Conservation (phyloP, 2,888 invertebrate species). For the Xiphydria camelus region DNA sequence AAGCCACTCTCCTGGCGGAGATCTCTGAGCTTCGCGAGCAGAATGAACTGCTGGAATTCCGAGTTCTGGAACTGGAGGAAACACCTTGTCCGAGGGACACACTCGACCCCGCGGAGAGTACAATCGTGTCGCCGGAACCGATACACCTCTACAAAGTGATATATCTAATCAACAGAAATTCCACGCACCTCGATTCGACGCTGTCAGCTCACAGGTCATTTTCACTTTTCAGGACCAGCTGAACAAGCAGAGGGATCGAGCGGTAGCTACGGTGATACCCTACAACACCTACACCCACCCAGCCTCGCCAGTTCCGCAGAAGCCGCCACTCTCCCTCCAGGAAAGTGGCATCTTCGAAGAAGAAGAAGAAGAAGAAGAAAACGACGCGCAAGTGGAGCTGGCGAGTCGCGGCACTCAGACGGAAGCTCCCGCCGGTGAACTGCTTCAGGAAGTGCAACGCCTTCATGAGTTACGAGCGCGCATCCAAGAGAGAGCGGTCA, state of each 20-base stretch:
- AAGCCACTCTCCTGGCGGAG: constrained; percentile 68
- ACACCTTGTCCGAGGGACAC: constrained; percentile 36
- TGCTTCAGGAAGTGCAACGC: constrained; percentile 48
- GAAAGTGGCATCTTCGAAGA: constrained; percentile 77
- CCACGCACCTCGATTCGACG: no score
- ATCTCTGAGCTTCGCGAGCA: constrained; percentile 76
- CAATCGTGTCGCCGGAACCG: constrained; percentile 61
- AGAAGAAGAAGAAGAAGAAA: constrained; percentile 56
- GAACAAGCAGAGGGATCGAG: constrained; percentile 42
- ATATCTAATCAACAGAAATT: no score
- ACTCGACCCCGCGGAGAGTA: constrained; percentile 42
- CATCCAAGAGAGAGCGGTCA: constrained; percentile 46
- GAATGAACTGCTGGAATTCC: constrained; percentile 79
- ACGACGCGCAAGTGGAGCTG: constrained; percentile 37
- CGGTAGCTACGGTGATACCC: constrained; percentile 48
- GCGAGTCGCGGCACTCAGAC: constrained; percentile 44
- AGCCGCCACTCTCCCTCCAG: constrained; percentile 59
- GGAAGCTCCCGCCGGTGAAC: constrained; percentile 44
- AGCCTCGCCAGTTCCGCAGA: constrained; percentile 36
- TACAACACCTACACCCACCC: constrained; percentile 37
- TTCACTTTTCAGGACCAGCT: constrained; percentile 32
- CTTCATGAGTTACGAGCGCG: constrained; percentile 45
- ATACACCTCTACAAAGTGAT: constrained; percentile 43
- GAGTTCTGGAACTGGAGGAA: constrained; percentile 76
- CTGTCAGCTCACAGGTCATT: no score